These are phyloP conservation scores for Drosophila anomelani DNA, from an alignment of 2,888 invertebrate genomes.

Conservation along the genomic window DNA sequence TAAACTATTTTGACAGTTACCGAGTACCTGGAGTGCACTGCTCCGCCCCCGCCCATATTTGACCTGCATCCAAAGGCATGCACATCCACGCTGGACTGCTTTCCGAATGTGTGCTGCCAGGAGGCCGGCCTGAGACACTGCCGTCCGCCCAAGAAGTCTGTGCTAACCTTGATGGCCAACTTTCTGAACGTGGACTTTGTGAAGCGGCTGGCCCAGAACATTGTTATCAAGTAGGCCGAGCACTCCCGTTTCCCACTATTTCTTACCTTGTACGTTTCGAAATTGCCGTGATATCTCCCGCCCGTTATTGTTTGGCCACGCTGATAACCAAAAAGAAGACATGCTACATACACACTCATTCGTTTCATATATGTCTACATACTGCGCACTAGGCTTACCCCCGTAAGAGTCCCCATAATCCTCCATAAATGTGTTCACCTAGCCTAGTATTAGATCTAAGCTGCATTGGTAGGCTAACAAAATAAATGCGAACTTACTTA, in stretches of 20 bases:
- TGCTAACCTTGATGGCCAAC: conserved; percentile 88
- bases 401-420: background rate
- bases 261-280: conserved; percentile 20
- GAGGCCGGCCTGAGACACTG: conserved; percentile 90
- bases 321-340: conserved; percentile 50
- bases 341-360: conserved; percentile 9
- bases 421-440: conserved; percentile 19
- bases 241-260: conserved; percentile 26
- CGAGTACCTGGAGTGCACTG: conserved; percentile 90
- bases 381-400: conserved; percentile 36
- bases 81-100: conserved; percentile 90
- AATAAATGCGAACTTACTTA: conserved; percentile 51
- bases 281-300: conserved; percentile 54
- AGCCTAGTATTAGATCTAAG: conserved; percentile 45
- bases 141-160: conserved; percentile 90
- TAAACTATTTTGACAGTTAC: conserved; percentile 82
- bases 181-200: conserved; percentile 84
- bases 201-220: conserved; percentile 83
- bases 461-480: conserved; percentile 52
- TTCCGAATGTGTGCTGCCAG: conserved; percentile 92
- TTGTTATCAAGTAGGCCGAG: conserved; percentile 81
- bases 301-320: conserved; percentile 32
- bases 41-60: conserved; percentile 88
- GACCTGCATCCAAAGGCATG: conserved; percentile 90
- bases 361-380: conserved; percentile 14